Percentiles rank a stretch among this genome's conserved stretches.
phyloP scores from a whole-genome alignment of 1,140 invertebrate species.

The Glomeris maerens region DNA sequence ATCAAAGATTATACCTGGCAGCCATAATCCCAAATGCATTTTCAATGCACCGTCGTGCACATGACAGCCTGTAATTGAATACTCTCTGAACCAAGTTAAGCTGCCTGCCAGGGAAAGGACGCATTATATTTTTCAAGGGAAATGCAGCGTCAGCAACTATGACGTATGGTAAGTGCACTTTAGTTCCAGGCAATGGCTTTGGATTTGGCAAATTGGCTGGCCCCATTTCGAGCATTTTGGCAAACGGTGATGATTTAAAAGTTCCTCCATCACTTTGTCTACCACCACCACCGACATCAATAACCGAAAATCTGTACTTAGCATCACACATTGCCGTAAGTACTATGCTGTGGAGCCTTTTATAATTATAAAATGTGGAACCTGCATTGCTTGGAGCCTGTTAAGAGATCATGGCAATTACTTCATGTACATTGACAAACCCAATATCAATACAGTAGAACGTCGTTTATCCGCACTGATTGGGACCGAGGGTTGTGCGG shows the following conservation, averaged over 20 bases:
- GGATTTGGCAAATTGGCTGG: slow-evolving; percentile 13
- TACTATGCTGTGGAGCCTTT: neutral
- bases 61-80: slow-evolving; percentile 33
- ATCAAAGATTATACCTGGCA: too few species aligned
- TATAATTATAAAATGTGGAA: neutral
- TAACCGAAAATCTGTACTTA: neutral
- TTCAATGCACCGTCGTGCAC: slow-evolving; percentile 24
- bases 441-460: too few species aligned
- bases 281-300: neutral
- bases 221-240: neutral
- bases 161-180: slow-evolving; percentile 17
- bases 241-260: slow-evolving; percentile 5
- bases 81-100: too few species aligned
- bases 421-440: too few species aligned
- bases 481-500: too few species aligned
- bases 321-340: neutral
- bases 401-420: too few species aligned
- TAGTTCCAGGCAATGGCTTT: slow-evolving; percentile 15
- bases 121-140: slow-evolving; percentile 19
- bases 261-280: slow-evolving; percentile 7
- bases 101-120: too few species aligned
- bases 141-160: slow-evolving; percentile 24
- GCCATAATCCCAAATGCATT: slow-evolving; percentile 31
- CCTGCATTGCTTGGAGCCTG: neutral
- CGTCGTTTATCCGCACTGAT: too few species aligned